These are phyloP conservation scores for Baccha elongata DNA, from an alignment of 2,888 invertebrate species.

Conservation along the genomic window DNA sequence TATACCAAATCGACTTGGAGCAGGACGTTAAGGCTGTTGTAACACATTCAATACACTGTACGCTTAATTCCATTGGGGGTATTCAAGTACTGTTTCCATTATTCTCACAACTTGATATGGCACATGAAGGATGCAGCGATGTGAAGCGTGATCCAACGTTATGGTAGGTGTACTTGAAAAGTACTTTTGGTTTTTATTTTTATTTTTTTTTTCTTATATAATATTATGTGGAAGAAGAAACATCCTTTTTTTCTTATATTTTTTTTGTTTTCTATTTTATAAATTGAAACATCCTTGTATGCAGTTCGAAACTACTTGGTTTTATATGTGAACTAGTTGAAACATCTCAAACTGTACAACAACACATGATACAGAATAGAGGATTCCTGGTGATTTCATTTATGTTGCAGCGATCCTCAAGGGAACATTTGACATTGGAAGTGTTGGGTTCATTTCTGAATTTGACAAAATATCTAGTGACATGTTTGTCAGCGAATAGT, in stretches of 20 bases:
- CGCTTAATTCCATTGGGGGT: constrained; percentile 99
- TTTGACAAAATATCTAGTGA: constrained; percentile 95
- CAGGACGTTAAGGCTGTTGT: constrained; percentile 99
- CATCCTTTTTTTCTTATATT: constrained; percentile 2
- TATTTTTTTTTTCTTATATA: constrained; percentile 41
- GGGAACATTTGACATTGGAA: constrained; percentile 96
- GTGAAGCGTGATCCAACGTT: constrained; percentile 93
- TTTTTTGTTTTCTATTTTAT: constrained; percentile 29
- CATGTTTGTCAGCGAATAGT: constrained; percentile 95
- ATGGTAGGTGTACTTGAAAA: constrained; percentile 87
- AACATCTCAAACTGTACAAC: constrained; percentile 98
- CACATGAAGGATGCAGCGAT: constrained; percentile 92
- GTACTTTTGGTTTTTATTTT: constrained; percentile 1
- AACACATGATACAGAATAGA: constrained; percentile 99
- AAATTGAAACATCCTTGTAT: constrained; percentile 14
- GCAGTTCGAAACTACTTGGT: constrained; percentile 95
- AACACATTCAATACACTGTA: constrained; percentile 99
- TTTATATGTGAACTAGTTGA: constrained; percentile 99
- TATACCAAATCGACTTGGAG: not conserved
- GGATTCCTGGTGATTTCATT: constrained; percentile 99
- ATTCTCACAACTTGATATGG: constrained; percentile 98
- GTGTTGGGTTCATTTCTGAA: constrained; percentile 96
- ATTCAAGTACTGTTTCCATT: constrained; percentile 98
- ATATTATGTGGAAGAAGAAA: not conserved
- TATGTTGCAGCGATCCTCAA: constrained; percentile 95